These are phyloP conservation scores for Zaprionus africanus DNA, from an alignment of 1,140 invertebrate species.

Conservation along the genomic window DNA sequence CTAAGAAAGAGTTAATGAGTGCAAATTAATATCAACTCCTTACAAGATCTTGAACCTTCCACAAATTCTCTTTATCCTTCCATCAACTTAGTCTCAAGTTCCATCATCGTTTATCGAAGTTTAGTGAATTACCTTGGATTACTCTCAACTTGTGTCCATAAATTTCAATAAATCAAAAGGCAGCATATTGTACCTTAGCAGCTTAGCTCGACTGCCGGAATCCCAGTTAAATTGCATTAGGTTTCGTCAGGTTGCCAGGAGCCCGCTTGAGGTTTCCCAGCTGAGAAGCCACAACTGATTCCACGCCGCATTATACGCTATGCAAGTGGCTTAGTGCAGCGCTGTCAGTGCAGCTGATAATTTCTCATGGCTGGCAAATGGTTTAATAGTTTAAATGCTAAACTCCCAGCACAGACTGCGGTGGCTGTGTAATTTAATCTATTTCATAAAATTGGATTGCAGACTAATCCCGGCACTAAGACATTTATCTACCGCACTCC, in stretches of 20 bases:
- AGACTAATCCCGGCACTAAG: conserved; percentile 19
- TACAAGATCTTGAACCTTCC: too few relatives aligned
- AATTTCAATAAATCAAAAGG: conserved; percentile 1
- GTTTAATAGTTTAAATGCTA: not conserved
- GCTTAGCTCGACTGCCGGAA: not conserved
- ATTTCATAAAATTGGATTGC: conserved; percentile 17
- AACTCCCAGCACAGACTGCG: conserved; percentile 4
- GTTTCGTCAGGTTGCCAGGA: not conserved
- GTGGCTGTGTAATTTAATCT: conserved; percentile 7
- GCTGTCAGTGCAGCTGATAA: conserved; percentile 5
- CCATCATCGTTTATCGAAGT: not conserved
- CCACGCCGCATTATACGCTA: not conserved
- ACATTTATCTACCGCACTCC: conserved; percentile 25
- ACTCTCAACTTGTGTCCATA: not conserved
- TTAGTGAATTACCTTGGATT: not conserved
- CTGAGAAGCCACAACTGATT: not conserved
- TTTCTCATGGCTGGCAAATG: conserved; percentile 24
- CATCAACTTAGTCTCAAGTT: too few relatives aligned
- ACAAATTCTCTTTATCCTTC: too few relatives aligned
- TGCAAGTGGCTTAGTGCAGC: conserved; percentile 9
- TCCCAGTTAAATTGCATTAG: conserved; percentile 8
- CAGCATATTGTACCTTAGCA: not conserved
- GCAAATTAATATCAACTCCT: too few relatives aligned
- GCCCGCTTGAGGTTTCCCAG: not conserved
- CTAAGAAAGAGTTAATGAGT: too few relatives aligned